Base-by-base conservation (phyloP, 1,140 invertebrate genomes). In the Drosophila funebris region DNA sequence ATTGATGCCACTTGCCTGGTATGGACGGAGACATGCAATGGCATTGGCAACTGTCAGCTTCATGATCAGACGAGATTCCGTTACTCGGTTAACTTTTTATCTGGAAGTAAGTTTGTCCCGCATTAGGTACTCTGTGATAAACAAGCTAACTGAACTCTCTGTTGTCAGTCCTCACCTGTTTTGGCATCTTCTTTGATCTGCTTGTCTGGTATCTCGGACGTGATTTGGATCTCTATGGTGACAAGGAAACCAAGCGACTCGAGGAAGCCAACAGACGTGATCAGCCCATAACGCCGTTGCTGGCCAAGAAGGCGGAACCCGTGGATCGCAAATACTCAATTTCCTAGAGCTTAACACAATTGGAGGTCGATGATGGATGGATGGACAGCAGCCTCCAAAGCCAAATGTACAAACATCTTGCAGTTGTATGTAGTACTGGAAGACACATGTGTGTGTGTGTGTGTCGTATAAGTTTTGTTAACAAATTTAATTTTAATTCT, bases 1-100 rank as follows among this genome's bases (percentile, higher is more conserved):
- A 94, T 95, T 36, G 95, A 95, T 76, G 93, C 93, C 1, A 93
- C 94, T 0, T 95, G 95, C 70, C 71, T 95, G 24, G 93, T 95
- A 37, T 95, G 94, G 94, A 94, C 94, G n/a, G 88, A 94, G 41
- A 93, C 94, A 27, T 95, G 94, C 73, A 94, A 93, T 27, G 90
- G 92, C 13, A 93, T 84, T 57, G 94, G 94, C 13, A 95, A 95
- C 77, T 95, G 95, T 73, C 94, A 94, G 92, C 85, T 95, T 18
- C 94, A 95, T 69, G 93, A 95, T 74, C 93, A 93, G 62, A 92
- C 93, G 2, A 92, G 92, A 31, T 94, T 95, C 64, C 90, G 94
- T 57, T 94, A 93, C 76, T 92, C 92, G 3, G 91, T 95, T 4
- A 95, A 95, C 76, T 71, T 93, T 1, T 90, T 93, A 11, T 93